These are phyloP conservation scores for Rhodophaea formosa DNA, from an alignment of 2,888 invertebrate species.

Conservation along the genomic window DNA sequence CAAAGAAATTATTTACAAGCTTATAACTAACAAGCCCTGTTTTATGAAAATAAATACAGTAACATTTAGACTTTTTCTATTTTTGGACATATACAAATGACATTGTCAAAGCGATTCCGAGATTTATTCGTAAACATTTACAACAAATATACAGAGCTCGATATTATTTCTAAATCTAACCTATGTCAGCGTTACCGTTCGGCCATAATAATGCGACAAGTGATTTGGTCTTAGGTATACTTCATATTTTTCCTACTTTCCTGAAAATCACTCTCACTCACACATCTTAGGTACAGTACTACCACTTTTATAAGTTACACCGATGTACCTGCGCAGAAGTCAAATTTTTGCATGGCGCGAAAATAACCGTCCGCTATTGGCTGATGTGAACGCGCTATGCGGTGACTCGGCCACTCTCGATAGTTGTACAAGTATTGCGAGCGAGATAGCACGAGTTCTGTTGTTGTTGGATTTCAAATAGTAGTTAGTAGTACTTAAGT, in stretches of 20 bases:
- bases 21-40: conserved; percentile 48
- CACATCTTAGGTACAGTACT: no score
- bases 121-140: conserved; percentile 43
- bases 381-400: no score
- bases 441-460: no score
- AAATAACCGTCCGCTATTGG: no score
- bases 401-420: no score
- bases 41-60: conserved; percentile 35
- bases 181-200: neutral
- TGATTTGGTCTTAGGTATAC: neutral
- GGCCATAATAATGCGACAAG: neutral
- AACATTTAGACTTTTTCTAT: conserved; percentile 18
- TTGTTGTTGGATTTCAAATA: no score
- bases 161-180: conserved; percentile 27
- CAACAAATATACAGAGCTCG: conserved; percentile 55
- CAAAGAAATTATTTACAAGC: conserved; percentile 48
- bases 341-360: no score
- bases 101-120: conserved; percentile 22
- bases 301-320: no score
- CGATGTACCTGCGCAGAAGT: no score
- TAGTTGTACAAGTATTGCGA: no score
- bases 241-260: neutral
- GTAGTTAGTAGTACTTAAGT: no score
- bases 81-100: conserved; percentile 17
- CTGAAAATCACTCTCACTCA: no score